These are phyloP conservation scores for Coregonus clupeaformis DNA, from an alignment of 2,113 vertebrate species.

Conservation along the genomic window DNA sequence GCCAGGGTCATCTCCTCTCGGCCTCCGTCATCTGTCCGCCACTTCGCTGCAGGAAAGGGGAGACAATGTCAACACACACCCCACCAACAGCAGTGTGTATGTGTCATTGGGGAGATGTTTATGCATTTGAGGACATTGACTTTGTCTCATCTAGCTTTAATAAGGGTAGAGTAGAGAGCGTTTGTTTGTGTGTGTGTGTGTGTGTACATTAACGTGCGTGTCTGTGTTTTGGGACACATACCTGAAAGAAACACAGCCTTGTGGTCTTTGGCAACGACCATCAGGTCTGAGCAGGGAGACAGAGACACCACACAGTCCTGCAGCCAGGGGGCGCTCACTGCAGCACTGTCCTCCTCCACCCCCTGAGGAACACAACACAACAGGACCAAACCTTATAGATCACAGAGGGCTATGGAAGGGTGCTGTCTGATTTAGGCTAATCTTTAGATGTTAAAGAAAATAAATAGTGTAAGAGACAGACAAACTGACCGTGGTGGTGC, in stretches of 20 bases:
- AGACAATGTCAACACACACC: background rate
- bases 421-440: no score
- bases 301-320: constrained; percentile 91
- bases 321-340: constrained; percentile 81
- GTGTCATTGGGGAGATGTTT: no score
- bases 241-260: constrained; percentile 92
- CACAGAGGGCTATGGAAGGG: no score
- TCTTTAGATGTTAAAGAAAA: no score
- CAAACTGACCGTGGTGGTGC: constrained; percentile 45
- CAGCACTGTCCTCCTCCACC: constrained; percentile 60
- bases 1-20: constrained; percentile 93
- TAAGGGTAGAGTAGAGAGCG: background rate
- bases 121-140: no score
- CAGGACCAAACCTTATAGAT: no score
- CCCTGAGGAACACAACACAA: constrained; percentile 27
- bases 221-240: constrained; percentile 56
- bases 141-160: no score
- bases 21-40: constrained; percentile 86
- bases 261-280: constrained; percentile 90
- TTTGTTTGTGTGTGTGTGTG: background rate
- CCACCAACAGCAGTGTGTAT: no score
- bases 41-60: constrained; percentile 80
- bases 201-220: constrained; percentile 5
- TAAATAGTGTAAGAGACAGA: background rate
- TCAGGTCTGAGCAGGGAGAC: constrained; percentile 92